phyloP scores from a whole-genome alignment of 2,797 vertebrate genomes.

The Halcyon leucocephala region DNA sequence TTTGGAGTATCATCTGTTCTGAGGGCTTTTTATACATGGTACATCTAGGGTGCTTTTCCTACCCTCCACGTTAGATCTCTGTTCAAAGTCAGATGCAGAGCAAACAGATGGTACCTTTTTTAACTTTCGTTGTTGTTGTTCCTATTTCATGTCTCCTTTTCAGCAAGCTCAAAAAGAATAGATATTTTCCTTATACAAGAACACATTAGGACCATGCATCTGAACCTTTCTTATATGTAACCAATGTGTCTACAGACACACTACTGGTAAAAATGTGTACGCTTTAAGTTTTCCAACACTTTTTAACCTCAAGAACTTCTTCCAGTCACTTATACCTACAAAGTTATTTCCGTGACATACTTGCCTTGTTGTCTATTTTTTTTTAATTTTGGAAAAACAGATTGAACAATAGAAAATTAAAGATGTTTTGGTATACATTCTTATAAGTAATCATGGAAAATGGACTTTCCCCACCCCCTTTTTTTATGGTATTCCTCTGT shows the following conservation, averaged over 20 bases:
- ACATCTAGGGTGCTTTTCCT: neutral
- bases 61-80: neutral
- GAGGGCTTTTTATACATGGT: neutral
- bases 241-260: neutral
- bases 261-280: neutral
- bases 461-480: neutral
- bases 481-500: neutral
- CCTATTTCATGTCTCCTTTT: neutral
- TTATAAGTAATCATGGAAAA: neutral
- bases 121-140: neutral
- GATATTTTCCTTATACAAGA: neutral
- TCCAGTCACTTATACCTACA: neutral
- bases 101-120: neutral
- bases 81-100: neutral
- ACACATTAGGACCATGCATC: neutral
- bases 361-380: neutral
- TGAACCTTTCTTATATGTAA: neutral
- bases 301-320: neutral
- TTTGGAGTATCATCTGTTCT: neutral
- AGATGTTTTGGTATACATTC: neutral
- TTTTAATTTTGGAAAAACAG: neutral
- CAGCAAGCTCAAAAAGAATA: neutral
- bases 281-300: neutral
- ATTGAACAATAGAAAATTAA: neutral
- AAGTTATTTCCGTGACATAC: neutral